Conservation (phyloP, 2,888 invertebrate genomes). For the Orthonevra nobilis region DNA sequence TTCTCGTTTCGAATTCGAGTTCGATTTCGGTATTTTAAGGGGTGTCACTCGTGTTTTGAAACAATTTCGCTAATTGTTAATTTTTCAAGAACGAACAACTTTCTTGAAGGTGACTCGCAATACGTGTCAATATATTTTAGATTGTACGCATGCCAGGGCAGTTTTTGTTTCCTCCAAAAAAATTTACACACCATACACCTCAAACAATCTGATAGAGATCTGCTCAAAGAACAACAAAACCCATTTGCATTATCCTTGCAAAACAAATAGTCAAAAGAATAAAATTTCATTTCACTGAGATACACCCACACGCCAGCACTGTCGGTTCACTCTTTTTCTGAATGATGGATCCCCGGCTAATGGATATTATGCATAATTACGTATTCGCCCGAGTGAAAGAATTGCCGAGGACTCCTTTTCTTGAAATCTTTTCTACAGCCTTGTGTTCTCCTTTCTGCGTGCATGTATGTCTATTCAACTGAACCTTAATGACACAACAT, state of each 20-base stretch:
- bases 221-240: conserved; percentile 33
- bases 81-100: too few species aligned
- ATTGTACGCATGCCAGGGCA: too few species aligned
- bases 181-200: too few species aligned
- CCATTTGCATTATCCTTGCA: conserved; percentile 47
- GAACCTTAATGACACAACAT: conserved; percentile 63
- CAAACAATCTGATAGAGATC: too few species aligned
- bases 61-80: too few species aligned
- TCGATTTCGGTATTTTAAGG: too few species aligned
- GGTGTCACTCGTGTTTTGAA: too few species aligned
- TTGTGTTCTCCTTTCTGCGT: too few species aligned
- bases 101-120: too few species aligned
- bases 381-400: conserved; percentile 56
- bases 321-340: background rate
- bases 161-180: too few species aligned
- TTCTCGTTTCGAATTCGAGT: too few species aligned
- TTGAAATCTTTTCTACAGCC: background rate
- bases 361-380: conserved; percentile 69
- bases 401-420: conserved; percentile 41
- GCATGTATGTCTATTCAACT: conserved; percentile 39
- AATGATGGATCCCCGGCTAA: conserved; percentile 59
- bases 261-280: conserved; percentile 38
- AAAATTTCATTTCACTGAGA: conserved; percentile 64
- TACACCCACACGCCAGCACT: conserved; percentile 2
- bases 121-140: too few species aligned